A percentile compares a stretch with the other conserved stretches of the same genome.
These are phyloP conservation scores for Zaprionus obscuricornis DNA, from an alignment of 2,888 invertebrate species.

Conservation along the genomic window DNA sequence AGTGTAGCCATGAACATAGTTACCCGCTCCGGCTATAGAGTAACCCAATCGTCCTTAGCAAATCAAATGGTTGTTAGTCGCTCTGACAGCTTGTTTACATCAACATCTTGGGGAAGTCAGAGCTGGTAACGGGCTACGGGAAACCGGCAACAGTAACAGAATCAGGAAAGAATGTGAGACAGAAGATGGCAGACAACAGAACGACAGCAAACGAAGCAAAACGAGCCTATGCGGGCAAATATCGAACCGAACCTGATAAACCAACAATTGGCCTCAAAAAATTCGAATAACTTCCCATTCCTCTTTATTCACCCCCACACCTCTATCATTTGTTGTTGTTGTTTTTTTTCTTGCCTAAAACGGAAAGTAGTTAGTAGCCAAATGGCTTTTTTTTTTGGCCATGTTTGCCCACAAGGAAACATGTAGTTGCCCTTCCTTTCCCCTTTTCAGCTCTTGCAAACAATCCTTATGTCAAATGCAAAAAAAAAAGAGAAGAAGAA, in stretches of 20 bases:
- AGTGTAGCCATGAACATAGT: neutral
- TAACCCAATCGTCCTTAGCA: conserved; percentile 43
- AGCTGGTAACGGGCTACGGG: conserved; percentile 9
- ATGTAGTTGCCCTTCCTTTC: conserved; percentile 6
- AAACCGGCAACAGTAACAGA: no score
- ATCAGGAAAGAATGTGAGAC: no score
- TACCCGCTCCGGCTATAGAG: conserved; percentile 25
- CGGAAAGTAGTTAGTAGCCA: conserved; percentile 56
- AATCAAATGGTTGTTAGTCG: conserved; percentile 65
- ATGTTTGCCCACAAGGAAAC: conserved; percentile 17
- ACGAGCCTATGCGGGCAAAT: conserved; percentile 39
- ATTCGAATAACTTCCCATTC: no score
- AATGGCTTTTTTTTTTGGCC: conserved; percentile 45
- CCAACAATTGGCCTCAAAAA: no score
- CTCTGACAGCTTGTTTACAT: conserved; percentile 74
- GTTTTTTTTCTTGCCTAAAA: no score
- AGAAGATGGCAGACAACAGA: no score
- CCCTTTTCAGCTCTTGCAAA: no score
- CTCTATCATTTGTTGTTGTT: no score
- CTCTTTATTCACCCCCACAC: neutral
- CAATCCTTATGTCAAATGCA: conserved; percentile 41
- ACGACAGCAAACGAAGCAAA: conserved; percentile 35
- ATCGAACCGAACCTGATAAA: conserved; percentile 22
- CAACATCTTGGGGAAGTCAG: conserved; percentile 38
- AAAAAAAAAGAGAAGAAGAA: conserved; percentile 12